Evolutionary conservation across 53 echinoderm and acorn worm species (phyloP).

Genomic region (Crossaster papposus): DNA sequence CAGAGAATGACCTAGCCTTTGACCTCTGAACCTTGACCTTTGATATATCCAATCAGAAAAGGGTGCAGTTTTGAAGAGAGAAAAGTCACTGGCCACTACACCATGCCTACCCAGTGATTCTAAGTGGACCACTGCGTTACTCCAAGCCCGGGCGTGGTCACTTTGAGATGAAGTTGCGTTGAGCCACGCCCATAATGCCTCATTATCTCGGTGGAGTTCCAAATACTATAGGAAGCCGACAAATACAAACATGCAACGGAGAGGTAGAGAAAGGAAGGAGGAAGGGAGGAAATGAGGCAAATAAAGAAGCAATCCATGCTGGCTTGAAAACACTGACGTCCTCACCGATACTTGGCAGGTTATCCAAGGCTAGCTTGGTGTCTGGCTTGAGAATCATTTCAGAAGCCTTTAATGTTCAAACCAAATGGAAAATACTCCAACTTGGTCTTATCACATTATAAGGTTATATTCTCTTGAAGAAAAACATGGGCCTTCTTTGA

Average conservation of each 20-base stretch:
- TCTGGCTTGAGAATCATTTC: too few species aligned
- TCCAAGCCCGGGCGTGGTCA: constrained; percentile 91
- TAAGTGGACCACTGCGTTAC: constrained; percentile 79
- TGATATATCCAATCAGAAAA: constrained; percentile 18
- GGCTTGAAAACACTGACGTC: background rate
- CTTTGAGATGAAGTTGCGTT: constrained; percentile 85
- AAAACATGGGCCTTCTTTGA: too few species aligned
- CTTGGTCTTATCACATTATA: too few species aligned
- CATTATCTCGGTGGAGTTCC: constrained; percentile 68
- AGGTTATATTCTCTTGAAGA: too few species aligned
- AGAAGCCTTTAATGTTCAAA: too few species aligned
- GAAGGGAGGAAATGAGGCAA: background rate
- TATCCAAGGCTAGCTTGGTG: too few species aligned
- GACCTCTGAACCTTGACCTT: background rate
- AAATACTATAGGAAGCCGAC: constrained; percentile 69
- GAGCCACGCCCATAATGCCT: constrained; percentile 88
- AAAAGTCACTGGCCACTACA: constrained; percentile 8
- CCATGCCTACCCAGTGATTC: constrained; percentile 84
- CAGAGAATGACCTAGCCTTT: background rate
- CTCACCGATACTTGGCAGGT: too few species aligned
- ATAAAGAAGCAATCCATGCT: background rate
- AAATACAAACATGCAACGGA: background rate
- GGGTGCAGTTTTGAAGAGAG: background rate
- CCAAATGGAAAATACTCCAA: too few species aligned
- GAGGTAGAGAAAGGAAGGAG: background rate